Percentiles rank a stretch among this genome's conserved stretches.
Evolutionary conservation across 1,140 invertebrate genomes (phyloP).

Genomic region (Rhyzopertha dominica): DNA sequence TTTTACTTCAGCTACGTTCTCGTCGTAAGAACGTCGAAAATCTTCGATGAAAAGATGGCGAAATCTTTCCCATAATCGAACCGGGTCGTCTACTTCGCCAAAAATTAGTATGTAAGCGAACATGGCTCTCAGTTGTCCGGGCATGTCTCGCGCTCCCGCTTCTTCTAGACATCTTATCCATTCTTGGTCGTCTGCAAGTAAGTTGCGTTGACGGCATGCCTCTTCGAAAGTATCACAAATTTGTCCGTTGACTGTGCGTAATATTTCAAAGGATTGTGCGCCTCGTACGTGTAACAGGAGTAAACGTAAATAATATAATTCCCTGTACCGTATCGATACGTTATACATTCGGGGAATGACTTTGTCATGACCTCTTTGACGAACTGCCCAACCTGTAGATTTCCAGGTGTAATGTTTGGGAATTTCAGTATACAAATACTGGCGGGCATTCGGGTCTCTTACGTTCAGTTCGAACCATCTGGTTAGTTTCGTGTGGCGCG

Average conservation of each 20-base stretch:
- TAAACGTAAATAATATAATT: constrained; percentile 9
- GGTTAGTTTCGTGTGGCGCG: background rate
- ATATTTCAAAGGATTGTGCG: constrained; percentile 4
- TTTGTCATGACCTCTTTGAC: background rate
- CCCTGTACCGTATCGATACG: constrained; percentile 3
- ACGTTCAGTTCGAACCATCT: constrained; percentile 5
- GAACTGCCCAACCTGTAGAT: background rate
- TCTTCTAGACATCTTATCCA: background rate
- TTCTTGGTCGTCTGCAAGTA: background rate
- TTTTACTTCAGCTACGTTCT: no score
- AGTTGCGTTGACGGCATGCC: background rate
- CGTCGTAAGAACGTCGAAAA: no score
- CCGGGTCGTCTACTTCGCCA: constrained; percentile 1
- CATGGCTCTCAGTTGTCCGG: background rate
- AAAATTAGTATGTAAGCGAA: constrained; percentile 1
- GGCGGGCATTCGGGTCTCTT: background rate
- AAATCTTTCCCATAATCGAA: background rate
- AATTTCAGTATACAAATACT: constrained; percentile 6
- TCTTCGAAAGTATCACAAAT: background rate
- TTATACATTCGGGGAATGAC: background rate
- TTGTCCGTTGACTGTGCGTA: background rate
- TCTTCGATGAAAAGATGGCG: background rate
- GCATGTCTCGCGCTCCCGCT: background rate
- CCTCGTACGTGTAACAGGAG: constrained; percentile 7
- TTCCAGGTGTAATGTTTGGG: constrained; percentile 2